These are phyloP conservation scores for Tupiocoris notatus DNA, from an alignment of 2,888 invertebrate species.

Conservation along the genomic window DNA sequence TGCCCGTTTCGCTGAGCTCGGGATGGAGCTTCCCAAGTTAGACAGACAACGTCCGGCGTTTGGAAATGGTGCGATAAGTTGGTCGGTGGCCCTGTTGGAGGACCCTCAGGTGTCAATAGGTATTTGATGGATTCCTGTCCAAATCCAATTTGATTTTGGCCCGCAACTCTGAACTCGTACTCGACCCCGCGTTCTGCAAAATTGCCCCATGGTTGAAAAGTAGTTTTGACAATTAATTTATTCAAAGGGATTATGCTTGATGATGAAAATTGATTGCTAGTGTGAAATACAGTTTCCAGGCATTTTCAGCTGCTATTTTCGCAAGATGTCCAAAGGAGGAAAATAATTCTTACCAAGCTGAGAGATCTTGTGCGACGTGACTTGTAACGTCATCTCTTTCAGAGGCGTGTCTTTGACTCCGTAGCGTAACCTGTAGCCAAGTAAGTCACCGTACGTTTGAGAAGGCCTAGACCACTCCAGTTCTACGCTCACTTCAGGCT, in stretches of 20 bases:
- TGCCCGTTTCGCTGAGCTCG: slow-evolving; percentile 90
- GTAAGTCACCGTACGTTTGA: slow-evolving; percentile 83
- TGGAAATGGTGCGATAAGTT: slow-evolving; percentile 84
- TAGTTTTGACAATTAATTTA: no score
- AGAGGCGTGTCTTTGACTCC: slow-evolving; percentile 80
- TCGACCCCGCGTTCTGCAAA: slow-evolving; percentile 79
- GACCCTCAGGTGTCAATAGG: slow-evolving; percentile 91
- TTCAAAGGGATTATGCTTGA: no score
- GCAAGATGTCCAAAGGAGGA: no score
- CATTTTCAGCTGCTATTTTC: no score
- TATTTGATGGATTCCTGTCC: slow-evolving; percentile 92
- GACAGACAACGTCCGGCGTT: slow-evolving; percentile 87
- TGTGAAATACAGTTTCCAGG: no score
- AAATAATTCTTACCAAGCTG: slow-evolving; percentile 60
- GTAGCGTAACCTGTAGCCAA: slow-evolving; percentile 82
- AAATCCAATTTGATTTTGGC: slow-evolving; percentile 89
- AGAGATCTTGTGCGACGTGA: slow-evolving; percentile 69
- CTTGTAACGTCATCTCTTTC: slow-evolving; percentile 70
- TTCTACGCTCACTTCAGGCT: slow-evolving; percentile 79
- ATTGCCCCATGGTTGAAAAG: no score
- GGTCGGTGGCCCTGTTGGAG: slow-evolving; percentile 82
- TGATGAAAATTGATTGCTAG: no score
- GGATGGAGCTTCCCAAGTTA: slow-evolving; percentile 84
- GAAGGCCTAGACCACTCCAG: slow-evolving; percentile 90
- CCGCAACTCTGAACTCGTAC: slow-evolving; percentile 96